These are phyloP conservation scores for Herminia tarsipennalis DNA, from an alignment of 2,888 invertebrate genomes.

Conservation along the genomic window DNA sequence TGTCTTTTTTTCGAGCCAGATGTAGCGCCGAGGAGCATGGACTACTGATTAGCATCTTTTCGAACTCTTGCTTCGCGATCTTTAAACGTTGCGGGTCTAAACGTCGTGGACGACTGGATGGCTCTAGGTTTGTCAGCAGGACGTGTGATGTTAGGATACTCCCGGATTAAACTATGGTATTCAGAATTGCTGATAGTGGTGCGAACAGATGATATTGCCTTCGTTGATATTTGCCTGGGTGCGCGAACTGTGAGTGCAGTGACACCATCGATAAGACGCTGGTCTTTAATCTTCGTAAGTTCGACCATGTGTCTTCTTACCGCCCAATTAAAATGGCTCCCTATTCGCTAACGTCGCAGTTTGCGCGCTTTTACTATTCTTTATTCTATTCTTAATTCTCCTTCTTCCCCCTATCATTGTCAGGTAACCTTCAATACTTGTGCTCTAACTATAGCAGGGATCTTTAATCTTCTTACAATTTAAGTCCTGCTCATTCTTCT, in stretches of 20 bases:
- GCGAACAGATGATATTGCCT: not conserved
- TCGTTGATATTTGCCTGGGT: not conserved
- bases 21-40: conserved; percentile 12
- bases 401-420: too few relatives aligned
- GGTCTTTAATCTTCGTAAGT: too few relatives aligned
- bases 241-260: not conserved
- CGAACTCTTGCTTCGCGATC: conserved; percentile 5
- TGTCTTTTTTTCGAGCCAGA: conserved; percentile 8
- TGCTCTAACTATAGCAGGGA: too few relatives aligned
- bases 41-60: conserved; percentile 12
- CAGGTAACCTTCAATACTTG: too few relatives aligned
- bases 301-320: too few relatives aligned
- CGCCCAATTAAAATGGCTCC: too few relatives aligned
- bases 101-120: conserved; percentile 4
- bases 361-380: too few relatives aligned
- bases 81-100: conserved; percentile 6
- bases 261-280: conserved; percentile 5
- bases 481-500: too few relatives aligned
- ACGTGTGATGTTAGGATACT: conserved; percentile 5
- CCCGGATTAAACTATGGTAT: not conserved
- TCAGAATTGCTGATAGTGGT: not conserved
- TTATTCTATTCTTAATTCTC: too few relatives aligned
- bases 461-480: too few relatives aligned
- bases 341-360: too few relatives aligned
- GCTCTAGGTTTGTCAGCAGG: not conserved